Evolutionary conservation across 1,140 invertebrate genomes (phyloP).

Genomic region (Dufourea novaeangliae): DNA sequence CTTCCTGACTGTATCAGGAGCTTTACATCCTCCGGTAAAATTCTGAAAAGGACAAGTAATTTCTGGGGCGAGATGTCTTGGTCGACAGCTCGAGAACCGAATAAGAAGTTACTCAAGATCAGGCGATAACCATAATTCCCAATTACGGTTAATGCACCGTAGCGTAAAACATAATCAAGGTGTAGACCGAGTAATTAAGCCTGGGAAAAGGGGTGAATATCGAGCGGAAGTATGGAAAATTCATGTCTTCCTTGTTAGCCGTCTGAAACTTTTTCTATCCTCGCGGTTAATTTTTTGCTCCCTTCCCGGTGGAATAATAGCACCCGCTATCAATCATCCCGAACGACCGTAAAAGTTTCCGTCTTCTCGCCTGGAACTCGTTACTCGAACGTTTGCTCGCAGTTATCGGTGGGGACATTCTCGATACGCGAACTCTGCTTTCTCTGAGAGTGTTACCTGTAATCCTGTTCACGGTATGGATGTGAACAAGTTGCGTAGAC

Average conservation of each 20-base stretch:
- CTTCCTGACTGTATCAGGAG: no score
- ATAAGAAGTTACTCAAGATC: neutral
- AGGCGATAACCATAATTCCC: slow-evolving; percentile 2
- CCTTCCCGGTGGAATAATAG: neutral
- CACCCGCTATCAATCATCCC: neutral
- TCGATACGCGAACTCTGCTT: neutral
- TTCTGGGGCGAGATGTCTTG: neutral
- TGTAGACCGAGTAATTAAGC: slow-evolving; percentile 1
- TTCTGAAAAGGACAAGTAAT: no score
- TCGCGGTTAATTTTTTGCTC: neutral
- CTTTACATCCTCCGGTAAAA: no score
- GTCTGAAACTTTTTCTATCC: slow-evolving; percentile 1
- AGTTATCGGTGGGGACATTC: neutral
- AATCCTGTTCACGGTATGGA: no score
- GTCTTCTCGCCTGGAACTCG: neutral
- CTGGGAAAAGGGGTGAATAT: neutral
- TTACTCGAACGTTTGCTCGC: neutral
- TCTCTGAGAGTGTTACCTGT: no score
- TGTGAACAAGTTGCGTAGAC: no score
- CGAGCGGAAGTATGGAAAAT: slow-evolving; percentile 13
- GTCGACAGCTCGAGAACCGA: neutral
- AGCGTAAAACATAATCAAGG: slow-evolving; percentile 10
- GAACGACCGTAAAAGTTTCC: slow-evolving; percentile 2
- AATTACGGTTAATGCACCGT: neutral
- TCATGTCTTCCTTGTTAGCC: slow-evolving; percentile 2